Percentiles rank a stretch among this genome's conserved stretches.
phyloP scores from a whole-genome alignment of 2,113 vertebrate genomes.

The Tragelaphus buxtoni region DNA sequence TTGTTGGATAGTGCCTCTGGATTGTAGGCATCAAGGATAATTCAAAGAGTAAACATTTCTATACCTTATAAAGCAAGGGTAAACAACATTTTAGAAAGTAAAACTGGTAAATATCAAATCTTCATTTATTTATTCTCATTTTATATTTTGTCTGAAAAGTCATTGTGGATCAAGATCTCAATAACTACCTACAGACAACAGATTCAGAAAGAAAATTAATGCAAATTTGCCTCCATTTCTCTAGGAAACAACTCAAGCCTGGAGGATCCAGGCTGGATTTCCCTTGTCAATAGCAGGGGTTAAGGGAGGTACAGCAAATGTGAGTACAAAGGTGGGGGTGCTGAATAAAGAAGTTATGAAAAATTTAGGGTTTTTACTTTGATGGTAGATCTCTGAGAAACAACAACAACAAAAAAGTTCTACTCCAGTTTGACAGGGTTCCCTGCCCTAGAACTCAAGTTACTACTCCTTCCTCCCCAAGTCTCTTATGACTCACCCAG shows the following conservation, averaged over 20 bases:
- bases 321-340: not conserved
- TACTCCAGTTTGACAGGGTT: not conserved
- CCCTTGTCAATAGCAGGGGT: not conserved
- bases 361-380: not conserved
- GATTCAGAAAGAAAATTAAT: not conserved
- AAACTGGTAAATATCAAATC: not conserved
- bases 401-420: not conserved
- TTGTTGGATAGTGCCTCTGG: not conserved
- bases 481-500: not conserved
- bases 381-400: not conserved
- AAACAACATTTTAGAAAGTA: not conserved
- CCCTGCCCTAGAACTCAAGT: not conserved
- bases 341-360: not conserved
- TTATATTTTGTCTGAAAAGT: constrained; percentile 1
- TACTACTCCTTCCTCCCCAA: not conserved
- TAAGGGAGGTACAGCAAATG: not conserved
- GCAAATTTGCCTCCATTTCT: not conserved
- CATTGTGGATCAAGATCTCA: not conserved
- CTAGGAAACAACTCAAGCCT: not conserved
- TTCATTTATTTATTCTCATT: not conserved
- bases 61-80: not conserved
- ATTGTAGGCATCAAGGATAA: not conserved
- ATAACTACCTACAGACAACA: not conserved
- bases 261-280: not conserved
- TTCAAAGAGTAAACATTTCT: not conserved